Evolutionary conservation across 2,888 invertebrate genomes (phyloP).

Genomic region (Drosophila anomalata): DNA sequence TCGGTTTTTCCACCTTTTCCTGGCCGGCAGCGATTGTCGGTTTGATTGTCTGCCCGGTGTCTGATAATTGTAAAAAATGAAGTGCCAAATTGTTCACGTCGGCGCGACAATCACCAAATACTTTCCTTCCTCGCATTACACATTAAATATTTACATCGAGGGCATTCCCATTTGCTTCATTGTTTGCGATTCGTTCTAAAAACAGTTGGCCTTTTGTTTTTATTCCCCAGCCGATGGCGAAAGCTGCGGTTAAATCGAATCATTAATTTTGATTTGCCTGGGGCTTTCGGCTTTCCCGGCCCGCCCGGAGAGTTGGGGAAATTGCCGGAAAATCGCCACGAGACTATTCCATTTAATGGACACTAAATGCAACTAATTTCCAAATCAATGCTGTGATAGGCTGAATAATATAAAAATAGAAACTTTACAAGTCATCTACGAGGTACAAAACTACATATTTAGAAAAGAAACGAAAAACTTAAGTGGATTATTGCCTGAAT

Average conservation of each 20-base stretch:
- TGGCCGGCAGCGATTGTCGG: constrained; percentile 30
- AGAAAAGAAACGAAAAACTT: not conserved
- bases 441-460: too few species aligned
- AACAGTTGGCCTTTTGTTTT: constrained; percentile 28
- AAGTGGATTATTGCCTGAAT: not conserved
- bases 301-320: constrained; percentile 1
- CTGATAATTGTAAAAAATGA: constrained; percentile 68
- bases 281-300: not conserved
- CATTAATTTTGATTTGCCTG: constrained; percentile 43
- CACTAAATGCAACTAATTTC: constrained; percentile 21
- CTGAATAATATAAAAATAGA: constrained; percentile 5
- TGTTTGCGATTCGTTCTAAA: constrained; percentile 21
- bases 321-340: constrained; percentile 1
- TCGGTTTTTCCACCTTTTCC: constrained; percentile 22
- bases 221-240: constrained; percentile 24
- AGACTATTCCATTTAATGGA: constrained; percentile 14
- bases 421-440: not conserved
- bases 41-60: constrained; percentile 24
- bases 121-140: constrained; percentile 35
- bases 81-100: constrained; percentile 59
- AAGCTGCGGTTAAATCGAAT: constrained; percentile 33
- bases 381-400: constrained; percentile 10
- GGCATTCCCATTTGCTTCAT: constrained; percentile 1
- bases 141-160: constrained; percentile 30
- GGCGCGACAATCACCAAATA: constrained; percentile 48